phyloP scores from a whole-genome alignment of 2,888 invertebrate species.

The Melanostoma mellinum region DNA sequence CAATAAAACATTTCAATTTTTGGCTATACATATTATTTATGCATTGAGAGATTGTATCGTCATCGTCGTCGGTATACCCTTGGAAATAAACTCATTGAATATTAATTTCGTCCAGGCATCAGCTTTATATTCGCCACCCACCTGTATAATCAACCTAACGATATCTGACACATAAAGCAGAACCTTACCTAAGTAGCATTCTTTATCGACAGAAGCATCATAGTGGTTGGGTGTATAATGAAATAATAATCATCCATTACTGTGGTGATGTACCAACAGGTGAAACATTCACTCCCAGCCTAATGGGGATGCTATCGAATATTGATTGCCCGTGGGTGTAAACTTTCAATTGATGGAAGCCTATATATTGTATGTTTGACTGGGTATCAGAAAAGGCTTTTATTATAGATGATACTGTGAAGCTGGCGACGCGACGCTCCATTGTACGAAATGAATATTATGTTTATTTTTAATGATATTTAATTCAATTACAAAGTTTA shows the following conservation, averaged over 20 bases:
- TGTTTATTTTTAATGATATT: no score
- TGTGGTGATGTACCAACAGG: constrained; percentile 66
- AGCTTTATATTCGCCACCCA: neutral
- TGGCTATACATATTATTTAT: neutral
- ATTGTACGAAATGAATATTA: no score
- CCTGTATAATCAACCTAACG: constrained; percentile 51
- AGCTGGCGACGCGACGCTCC: no score
- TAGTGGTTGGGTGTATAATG: constrained; percentile 54
- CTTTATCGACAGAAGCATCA: constrained; percentile 52
- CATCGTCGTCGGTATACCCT: neutral
- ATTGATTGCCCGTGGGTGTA: constrained; percentile 32
- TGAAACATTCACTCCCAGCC: constrained; percentile 26
- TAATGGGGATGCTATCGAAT: constrained; percentile 20
- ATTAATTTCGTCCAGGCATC: constrained; percentile 23
- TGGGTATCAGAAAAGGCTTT: no score
- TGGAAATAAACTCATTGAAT: constrained; percentile 26
- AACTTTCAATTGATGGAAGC: constrained; percentile 11
- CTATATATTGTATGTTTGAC: no score
- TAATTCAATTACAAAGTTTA: no score
- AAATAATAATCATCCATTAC: constrained; percentile 61
- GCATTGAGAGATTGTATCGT: neutral
- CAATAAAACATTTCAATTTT: constrained; percentile 23
- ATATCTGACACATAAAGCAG: constrained; percentile 37
- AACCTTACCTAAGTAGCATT: constrained; percentile 41
- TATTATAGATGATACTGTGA: no score